phyloP scores from a whole-genome alignment of 2,113 vertebrate species.

The Cervus canadensis region DNA sequence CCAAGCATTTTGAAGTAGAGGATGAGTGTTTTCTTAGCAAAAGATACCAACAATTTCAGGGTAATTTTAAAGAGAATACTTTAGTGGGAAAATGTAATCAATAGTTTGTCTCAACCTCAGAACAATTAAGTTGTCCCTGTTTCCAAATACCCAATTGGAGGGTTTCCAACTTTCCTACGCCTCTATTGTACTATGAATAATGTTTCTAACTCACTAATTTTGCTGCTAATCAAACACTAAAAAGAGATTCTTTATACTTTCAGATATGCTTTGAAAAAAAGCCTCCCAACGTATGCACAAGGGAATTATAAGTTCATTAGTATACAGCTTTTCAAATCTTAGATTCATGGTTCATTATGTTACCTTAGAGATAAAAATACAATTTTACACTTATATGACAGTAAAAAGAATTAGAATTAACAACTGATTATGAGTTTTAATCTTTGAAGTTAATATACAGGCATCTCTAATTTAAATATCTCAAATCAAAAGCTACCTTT shows the following conservation, averaged over 20 bases:
- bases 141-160: constrained; percentile 71
- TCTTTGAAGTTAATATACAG: constrained; percentile 72
- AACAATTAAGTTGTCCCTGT: constrained; percentile 68
- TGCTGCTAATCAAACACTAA: constrained; percentile 79
- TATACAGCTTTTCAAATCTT: constrained; percentile 72
- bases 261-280: constrained; percentile 71
- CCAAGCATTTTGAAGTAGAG: not conserved
- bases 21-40: not conserved
- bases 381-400: constrained; percentile 60
- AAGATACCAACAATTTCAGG: not conserved
- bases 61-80: constrained; percentile 54
- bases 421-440: constrained; percentile 67
- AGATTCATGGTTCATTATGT: constrained; percentile 69
- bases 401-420: constrained; percentile 72
- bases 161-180: constrained; percentile 48
- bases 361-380: constrained; percentile 73
- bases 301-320: constrained; percentile 72
- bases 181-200: constrained; percentile 74
- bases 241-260: constrained; percentile 72
- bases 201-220: constrained; percentile 77
- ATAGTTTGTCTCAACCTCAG: constrained; percentile 67
- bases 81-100: constrained; percentile 68
- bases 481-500: constrained; percentile 57
- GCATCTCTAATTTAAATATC: constrained; percentile 62
- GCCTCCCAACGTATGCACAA: constrained; percentile 46